Evolutionary conservation across 2,797 vertebrate species (phyloP).

Genomic region (Falco naumanni): DNA sequence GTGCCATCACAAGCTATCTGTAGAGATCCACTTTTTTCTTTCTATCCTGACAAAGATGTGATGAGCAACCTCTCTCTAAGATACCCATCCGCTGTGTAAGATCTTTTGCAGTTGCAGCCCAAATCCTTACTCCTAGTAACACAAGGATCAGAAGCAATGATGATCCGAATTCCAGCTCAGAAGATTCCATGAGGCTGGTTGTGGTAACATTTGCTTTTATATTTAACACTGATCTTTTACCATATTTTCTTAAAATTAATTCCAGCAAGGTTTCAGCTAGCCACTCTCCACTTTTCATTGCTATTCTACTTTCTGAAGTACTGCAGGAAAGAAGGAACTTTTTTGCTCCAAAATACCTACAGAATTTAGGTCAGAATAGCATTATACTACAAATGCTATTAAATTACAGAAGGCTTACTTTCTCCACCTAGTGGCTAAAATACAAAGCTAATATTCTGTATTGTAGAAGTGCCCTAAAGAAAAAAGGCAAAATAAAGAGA

Average conservation of each 20-base stretch:
- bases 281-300: background rate
- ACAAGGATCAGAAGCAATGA: background rate
- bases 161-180: background rate
- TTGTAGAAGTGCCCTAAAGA: background rate
- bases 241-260: background rate
- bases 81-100: accelerated
- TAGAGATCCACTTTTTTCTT: background rate
- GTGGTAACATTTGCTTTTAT: background rate
- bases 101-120: background rate
- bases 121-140: background rate
- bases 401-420: constrained; percentile 73
- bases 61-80: accelerated
- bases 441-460: background rate
- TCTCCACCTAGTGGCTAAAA: constrained; percentile 77
- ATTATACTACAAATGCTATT: background rate
- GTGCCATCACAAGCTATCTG: background rate
- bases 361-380: constrained; percentile 56
- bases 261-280: background rate
- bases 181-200: background rate
- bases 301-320: constrained; percentile 1
- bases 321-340: background rate
- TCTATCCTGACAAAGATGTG: background rate
- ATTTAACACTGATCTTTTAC: background rate
- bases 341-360: background rate
- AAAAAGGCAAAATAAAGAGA: background rate